Base-by-base conservation (phyloP, 2,888 invertebrate genomes). In the Emmelina monodactyla region DNA sequence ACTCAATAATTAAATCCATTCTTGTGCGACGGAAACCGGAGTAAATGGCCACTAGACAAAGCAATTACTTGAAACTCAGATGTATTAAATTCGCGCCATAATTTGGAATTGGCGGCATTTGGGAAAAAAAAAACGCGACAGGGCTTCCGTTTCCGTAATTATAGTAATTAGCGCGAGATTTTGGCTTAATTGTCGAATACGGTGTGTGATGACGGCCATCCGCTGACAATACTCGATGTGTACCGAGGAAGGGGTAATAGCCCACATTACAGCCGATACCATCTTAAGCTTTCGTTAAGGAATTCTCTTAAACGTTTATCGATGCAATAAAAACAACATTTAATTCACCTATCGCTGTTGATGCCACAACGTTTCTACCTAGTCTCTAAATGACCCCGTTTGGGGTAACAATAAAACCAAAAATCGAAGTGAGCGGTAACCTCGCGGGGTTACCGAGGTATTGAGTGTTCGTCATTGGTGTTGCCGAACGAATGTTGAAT, bases 401-500 rank as follows among this genome's bases (percentile, higher is more conserved):
- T n/a, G n/a, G n/a, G n/a, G n/a, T n/a, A n/a, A n/a, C n/a, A n/a
- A n/a, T n/a, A n/a, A n/a, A n/a, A n/a, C n/a, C n/a, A n/a, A n/a
- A n/a, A 9, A 6, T 19, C 19, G 11, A 25, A 25, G 25, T 25
- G 25, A 25, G 32, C 31, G 35, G 9, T 33, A 33, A 10, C 15
- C 28, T 11, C 32, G 16, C 32, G 32, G 14, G 28, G 32, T 12
- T 4, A 3, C 4, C 11, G 6, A 25, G 11, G 25, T 25, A 25
- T 25, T 25, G 25, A 25, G 11, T n/a, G 3, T 11, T 25, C 25
- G 25, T 11, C 31, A 41, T 41, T 37, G 37, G 37, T 55, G 68
- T 70, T 60, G 62, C 62, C 70, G 65, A n/a, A n/a, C n/a, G n/a
- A 78, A 78, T 78, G 51, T 58, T 76, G 76, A 78, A 78, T 76